phyloP scores from a whole-genome alignment of 2,888 invertebrate species.

The Cheilosia variabilis region DNA sequence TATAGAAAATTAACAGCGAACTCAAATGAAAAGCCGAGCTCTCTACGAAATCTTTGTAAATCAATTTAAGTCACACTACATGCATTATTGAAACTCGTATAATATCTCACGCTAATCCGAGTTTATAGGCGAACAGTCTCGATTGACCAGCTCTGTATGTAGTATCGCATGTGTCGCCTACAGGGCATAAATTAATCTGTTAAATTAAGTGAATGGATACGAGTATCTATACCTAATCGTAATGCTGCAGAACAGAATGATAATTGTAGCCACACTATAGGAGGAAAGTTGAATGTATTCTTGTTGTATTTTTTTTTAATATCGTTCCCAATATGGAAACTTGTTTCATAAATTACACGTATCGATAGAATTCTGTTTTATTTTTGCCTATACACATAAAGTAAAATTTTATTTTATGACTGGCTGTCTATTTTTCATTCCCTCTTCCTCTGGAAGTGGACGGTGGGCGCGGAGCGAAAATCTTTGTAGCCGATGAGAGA shows the following conservation, averaged over 20 bases:
- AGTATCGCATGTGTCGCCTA: slow-evolving; percentile 33
- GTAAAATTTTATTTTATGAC: slow-evolving; percentile 35
- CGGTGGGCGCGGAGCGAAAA: not conserved
- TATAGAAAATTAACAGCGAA: not conserved
- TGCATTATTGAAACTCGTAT: slow-evolving; percentile 44
- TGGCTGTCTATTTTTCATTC: slow-evolving; percentile 1
- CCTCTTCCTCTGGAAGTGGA: not conserved
- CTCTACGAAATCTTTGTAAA: not conserved
- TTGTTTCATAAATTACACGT: slow-evolving; percentile 62
- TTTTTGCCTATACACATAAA: slow-evolving; percentile 17
- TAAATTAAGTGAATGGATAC: slow-evolving; percentile 50
- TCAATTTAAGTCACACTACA: slow-evolving; percentile 33
- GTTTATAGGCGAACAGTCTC: slow-evolving; percentile 24
- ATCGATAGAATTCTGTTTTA: slow-evolving; percentile 42
- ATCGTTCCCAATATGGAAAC: slow-evolving; percentile 53
- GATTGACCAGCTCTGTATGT: slow-evolving; percentile 16
- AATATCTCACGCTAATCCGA: slow-evolving; percentile 38
- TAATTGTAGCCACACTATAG: not conserved
- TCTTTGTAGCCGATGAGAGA: not conserved
- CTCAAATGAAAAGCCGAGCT: not conserved
- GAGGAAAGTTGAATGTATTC: too few relatives aligned
- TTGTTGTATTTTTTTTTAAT: slow-evolving; percentile 5
- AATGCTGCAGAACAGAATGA: slow-evolving; percentile 12
- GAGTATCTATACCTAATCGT: slow-evolving; percentile 9
- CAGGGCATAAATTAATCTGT: slow-evolving; percentile 52